Base-by-base conservation (phyloP, 2,113 vertebrate species). In the Excalfactoria chinensis region DNA sequence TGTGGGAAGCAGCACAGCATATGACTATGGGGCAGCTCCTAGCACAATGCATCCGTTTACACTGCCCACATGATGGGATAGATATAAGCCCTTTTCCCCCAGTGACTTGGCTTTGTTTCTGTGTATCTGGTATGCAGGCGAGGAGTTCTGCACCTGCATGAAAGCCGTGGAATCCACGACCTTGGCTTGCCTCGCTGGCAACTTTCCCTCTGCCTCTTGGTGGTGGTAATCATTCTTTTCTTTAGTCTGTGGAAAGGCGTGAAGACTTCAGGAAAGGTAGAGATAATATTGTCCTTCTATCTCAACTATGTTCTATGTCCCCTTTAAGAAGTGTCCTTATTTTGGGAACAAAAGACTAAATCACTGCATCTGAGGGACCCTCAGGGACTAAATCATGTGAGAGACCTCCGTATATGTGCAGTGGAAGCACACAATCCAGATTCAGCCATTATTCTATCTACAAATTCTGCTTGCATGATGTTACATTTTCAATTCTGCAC, bases 201-300 rank as follows among this genome's bases (percentile, higher is more conserved):
- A 21, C 97, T 99, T 49, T 78, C 95, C 16, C 93, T 99, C 71
- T 99, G 99, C 86, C 98, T 99, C 40, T 87, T 99, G 55, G 97
- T 98, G 34, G 99, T 99, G 21, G 97, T 99, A 62, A 97, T 99
- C 89, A 97, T 99, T 86, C 98, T 99, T 87, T 99, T 98, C 97
- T 99, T 99, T 95, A 99, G 99, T 95, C 97, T 99, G 69, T 99
- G 99, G 99, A 99, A 99, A 98, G 99, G 99, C 6, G 99, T 99
- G 96, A 99, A 99, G 96, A 99, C 99, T 11, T 99, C 99, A 11
- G 99, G 99, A 95, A 99, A 99, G 99, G 99, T 99, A 98, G 63
- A 84, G 89, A 67, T 93, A 82, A 94, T 82, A 79, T 19, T 93
- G 49, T 90, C 84, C 72, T 94, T 92, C 70, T 91, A 7, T 88